A percentile compares a stretch with the other conserved stretches of the same genome.
These are phyloP conservation scores for Parazoanthus swiftii DNA, from an alignment of 92 coral and sea anemone species.

Conservation along the genomic window DNA sequence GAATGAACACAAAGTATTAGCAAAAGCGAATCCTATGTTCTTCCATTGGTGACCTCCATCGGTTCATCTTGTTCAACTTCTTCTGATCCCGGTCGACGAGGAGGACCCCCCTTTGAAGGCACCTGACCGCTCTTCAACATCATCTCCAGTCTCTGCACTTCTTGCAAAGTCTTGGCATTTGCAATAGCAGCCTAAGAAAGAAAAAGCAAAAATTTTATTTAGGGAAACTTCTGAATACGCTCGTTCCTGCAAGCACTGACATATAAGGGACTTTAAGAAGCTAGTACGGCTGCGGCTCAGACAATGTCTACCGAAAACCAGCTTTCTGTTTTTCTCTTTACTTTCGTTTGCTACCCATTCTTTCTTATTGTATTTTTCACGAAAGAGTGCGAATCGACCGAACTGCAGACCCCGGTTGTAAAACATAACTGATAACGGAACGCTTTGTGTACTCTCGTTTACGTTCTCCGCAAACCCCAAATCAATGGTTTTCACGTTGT, in stretches of 20 bases:
- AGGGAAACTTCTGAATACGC: background rate
- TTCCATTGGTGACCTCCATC: constrained; percentile 77
- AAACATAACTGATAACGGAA: too few relatives aligned
- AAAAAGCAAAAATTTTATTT: background rate
- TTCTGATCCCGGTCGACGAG: constrained; percentile 20
- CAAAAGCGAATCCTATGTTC: constrained; percentile 1
- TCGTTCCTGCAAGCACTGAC: background rate
- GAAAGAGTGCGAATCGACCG: too few relatives aligned
- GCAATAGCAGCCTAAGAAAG: constrained; percentile 92
- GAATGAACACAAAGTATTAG: background rate
- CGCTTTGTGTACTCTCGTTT: too few relatives aligned
- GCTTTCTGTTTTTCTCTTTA: too few relatives aligned
- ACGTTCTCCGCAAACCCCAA: too few relatives aligned
- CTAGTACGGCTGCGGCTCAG: too few relatives aligned
- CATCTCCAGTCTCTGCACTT: constrained; percentile 92
- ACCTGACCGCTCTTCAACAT: constrained; percentile 88
- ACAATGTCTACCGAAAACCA: too few relatives aligned
- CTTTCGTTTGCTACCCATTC: too few relatives aligned
- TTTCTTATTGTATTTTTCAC: too few relatives aligned
- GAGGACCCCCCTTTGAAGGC: constrained; percentile 47
- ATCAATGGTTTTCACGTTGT: too few relatives aligned
- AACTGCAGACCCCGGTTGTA: too few relatives aligned
- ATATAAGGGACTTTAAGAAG: too few relatives aligned
- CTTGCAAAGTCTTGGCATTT: constrained; percentile 96
- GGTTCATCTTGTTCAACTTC: constrained; percentile 64